A percentile compares a stretch with the other conserved stretches of the same genome.
These are phyloP conservation scores for Phocoena phocoena DNA, from an alignment of 2,113 vertebrate genomes.

Conservation along the genomic window DNA sequence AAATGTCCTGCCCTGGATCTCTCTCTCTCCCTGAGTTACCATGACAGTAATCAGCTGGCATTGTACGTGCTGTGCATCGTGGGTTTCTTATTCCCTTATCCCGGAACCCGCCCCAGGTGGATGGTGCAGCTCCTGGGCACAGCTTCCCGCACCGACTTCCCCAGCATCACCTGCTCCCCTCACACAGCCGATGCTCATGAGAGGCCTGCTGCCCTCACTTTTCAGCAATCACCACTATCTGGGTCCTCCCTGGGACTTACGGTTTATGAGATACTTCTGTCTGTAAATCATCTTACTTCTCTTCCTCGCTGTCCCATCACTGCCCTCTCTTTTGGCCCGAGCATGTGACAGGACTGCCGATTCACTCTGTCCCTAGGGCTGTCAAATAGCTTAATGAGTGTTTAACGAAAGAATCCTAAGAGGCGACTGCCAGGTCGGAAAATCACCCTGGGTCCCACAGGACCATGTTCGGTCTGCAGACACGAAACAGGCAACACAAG, in stretches of 20 bases:
- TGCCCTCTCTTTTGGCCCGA: neutral
- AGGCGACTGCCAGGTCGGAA: neutral
- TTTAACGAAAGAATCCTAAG: neutral
- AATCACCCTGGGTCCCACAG: neutral
- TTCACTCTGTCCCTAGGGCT: neutral
- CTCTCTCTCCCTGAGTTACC: neutral
- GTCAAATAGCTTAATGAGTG: neutral
- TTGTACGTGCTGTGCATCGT: fast-evolving
- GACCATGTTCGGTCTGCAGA: neutral
- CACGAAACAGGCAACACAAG: neutral
- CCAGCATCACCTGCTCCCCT: neutral
- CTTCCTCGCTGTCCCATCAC: neutral
- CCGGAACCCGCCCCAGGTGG: fast-evolving
- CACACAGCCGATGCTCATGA: fast-evolving
- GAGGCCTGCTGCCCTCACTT: neutral
- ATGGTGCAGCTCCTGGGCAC: neutral
- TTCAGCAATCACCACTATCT: neutral
- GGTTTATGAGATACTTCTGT: neutral
- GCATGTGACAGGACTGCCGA: neutral
- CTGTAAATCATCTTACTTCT: neutral
- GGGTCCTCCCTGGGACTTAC: neutral
- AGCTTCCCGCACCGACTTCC: neutral
- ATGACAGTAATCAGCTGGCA: neutral
- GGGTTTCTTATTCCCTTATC: neutral
- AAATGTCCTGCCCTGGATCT: neutral